Conservation (phyloP, 2,888 invertebrate species). For the Ophion ellenae region DNA sequence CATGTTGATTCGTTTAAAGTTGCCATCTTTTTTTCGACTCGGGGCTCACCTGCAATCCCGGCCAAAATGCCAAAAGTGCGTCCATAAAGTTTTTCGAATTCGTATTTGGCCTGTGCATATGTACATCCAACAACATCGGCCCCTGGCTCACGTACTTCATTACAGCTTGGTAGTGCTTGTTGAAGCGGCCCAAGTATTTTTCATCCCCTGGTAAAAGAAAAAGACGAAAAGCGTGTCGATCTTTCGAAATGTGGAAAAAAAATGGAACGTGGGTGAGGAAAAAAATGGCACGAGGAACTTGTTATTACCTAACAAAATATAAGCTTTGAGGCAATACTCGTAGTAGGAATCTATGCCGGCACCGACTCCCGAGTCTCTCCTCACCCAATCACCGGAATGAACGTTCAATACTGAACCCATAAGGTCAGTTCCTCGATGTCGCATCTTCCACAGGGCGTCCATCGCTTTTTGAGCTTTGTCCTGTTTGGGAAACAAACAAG, state of each 20-base stretch:
- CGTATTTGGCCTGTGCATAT: conserved; percentile 97
- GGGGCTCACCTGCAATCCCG: conserved; percentile 93
- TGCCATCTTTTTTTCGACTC: background rate
- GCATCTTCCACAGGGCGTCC: conserved; percentile 97
- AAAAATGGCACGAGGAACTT: background rate
- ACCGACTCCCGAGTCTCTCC: conserved; percentile 98
- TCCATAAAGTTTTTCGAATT: conserved; percentile 99
- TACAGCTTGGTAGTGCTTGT: conserved; percentile 96
- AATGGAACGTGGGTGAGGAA: background rate
- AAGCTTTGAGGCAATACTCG: conserved; percentile 98
- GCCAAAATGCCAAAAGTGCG: conserved; percentile 98
- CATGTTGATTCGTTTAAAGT: background rate
- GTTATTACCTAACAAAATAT: conserved; percentile 90
- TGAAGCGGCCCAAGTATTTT: conserved; percentile 96
- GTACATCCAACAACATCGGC: conserved; percentile 97
- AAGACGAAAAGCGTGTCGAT: no score
- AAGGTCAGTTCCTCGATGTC: conserved; percentile 95
- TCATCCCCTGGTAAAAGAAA: conserved; percentile 88
- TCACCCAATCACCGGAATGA: conserved; percentile 99
- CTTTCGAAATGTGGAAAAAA: background rate
- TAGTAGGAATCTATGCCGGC: conserved; percentile 99
- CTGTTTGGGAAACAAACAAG: conserved; percentile 76
- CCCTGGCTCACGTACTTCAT: conserved; percentile 99
- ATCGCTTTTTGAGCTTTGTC: conserved; percentile 97
- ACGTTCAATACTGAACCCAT: conserved; percentile 99